A percentile compares a stretch with the other conserved stretches of the same genome.
phyloP scores from a whole-genome alignment of 2,797 vertebrate species.

The Sylvia borin region DNA sequence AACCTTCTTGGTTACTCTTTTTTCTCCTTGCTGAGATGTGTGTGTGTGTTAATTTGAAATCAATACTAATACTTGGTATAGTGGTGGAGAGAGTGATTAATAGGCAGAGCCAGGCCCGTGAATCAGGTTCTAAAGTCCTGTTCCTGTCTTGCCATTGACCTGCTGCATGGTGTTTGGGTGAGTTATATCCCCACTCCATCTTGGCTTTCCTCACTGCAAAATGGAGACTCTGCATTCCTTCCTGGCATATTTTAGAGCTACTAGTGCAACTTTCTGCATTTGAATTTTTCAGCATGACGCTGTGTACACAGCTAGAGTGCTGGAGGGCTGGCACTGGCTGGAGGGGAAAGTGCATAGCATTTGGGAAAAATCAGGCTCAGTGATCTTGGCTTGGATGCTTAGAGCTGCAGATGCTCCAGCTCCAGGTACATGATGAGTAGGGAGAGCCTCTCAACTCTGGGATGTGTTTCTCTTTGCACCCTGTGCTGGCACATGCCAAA shows the following conservation, averaged over 20 bases:
- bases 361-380: background rate
- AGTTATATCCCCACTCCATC: background rate
- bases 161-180: background rate
- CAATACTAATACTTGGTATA: slow-evolving; percentile 18
- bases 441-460: background rate
- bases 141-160: background rate
- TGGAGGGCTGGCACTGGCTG: background rate
- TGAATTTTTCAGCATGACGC: background rate
- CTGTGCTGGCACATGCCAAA: background rate
- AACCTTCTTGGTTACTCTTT: background rate
- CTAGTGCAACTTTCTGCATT: background rate
- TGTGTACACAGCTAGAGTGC: background rate
- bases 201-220: background rate
- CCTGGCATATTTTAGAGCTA: background rate
- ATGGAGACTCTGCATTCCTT: background rate
- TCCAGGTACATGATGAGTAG: background rate
- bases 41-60: slow-evolving; percentile 51
- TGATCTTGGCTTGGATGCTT: background rate
- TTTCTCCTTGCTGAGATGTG: background rate
- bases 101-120: background rate
- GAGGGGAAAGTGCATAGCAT: background rate
- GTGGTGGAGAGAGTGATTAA: background rate
- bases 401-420: background rate
- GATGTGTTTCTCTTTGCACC: background rate
- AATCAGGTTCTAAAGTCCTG: background rate